A percentile compares a stretch with the other conserved stretches of the same genome.
phyloP scores from a whole-genome alignment of 2,888 invertebrate genomes.

The Terebella lapidaria region DNA sequence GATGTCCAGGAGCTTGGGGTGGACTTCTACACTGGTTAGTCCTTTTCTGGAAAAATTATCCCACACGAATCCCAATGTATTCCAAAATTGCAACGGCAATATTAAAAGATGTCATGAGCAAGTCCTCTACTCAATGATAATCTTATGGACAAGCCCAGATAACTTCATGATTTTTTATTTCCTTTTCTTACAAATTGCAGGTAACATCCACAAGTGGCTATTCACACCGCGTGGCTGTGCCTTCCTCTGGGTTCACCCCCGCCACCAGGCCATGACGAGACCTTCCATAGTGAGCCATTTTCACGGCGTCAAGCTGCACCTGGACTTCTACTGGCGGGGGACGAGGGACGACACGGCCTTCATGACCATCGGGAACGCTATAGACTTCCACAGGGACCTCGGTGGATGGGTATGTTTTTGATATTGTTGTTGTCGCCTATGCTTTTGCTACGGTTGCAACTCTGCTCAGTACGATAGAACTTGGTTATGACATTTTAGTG shows the following conservation, averaged over 20 bases:
- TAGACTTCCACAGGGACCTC: not conserved
- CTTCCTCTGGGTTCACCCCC: conserved; percentile 1
- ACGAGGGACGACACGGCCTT: conserved; percentile 6
- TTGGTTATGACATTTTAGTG: no score
- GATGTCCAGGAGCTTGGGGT: conserved; percentile 4
- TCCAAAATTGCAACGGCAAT: no score
- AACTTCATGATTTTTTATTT: no score
- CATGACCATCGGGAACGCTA: not conserved
- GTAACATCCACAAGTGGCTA: conserved; percentile 9
- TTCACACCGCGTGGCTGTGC: conserved; percentile 8
- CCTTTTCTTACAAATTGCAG: no score
- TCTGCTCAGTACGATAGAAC: no score
- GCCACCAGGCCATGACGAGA: not conserved
- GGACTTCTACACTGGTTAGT: conserved; percentile 8
- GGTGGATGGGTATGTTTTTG: conserved; percentile 10
- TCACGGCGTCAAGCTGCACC: not conserved
- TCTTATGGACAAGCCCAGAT: no score
- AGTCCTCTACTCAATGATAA: no score
- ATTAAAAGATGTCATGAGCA: no score
- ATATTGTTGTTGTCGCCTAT: no score
- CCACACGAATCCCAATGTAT: no score
- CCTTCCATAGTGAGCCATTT: conserved; percentile 1
- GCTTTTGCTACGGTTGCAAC: no score
- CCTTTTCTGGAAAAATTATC: no score
- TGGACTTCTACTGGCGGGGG: conserved; percentile 3